These are phyloP conservation scores for Drosophila sproati DNA, from an alignment of 1,140 invertebrate genomes.

Conservation along the genomic window DNA sequence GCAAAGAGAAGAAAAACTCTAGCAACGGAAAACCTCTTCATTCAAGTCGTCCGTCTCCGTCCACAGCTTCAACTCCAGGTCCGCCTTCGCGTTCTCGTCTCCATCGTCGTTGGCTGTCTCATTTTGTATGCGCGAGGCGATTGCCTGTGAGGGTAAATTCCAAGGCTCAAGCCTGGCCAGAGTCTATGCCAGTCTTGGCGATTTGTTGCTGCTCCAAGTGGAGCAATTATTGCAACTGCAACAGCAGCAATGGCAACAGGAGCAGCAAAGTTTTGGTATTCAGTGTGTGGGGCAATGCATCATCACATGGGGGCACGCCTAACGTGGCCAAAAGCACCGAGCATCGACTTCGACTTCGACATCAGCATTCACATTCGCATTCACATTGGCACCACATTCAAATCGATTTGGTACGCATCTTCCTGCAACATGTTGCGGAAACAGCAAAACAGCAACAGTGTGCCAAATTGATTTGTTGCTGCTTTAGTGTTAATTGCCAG, in stretches of 20 bases:
- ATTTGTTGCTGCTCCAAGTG: constrained; percentile 52
- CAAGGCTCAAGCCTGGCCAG: constrained; percentile 31
- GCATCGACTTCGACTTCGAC: constrained; percentile 15
- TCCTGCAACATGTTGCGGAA: constrained; percentile 74
- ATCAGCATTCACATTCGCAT: constrained; percentile 24
- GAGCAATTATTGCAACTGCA: constrained; percentile 51
- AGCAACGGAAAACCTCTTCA: constrained; percentile 81
- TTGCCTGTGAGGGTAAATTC: constrained; percentile 52
- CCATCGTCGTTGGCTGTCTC: constrained; percentile 58
- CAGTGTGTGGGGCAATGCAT: constrained; percentile 51
- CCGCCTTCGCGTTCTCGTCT: background rate
- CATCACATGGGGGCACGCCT: constrained; percentile 37
- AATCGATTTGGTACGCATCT: constrained; percentile 80
- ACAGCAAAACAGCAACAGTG: constrained; percentile 59
- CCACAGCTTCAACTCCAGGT: background rate
- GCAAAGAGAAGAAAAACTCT: constrained; percentile 51
- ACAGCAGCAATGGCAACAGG: constrained; percentile 27
- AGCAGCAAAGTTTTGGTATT: constrained; percentile 32
- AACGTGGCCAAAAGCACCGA: background rate
- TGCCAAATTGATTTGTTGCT: constrained; percentile 80
- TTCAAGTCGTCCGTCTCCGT: constrained; percentile 59
- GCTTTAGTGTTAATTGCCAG: constrained; percentile 80
- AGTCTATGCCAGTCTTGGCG: constrained; percentile 25
- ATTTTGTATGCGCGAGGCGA: constrained; percentile 77
- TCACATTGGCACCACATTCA: constrained; percentile 61